Evolutionary conservation across 2,113 vertebrate species (phyloP).

Genomic region (Rhadina sibilatrix): DNA sequence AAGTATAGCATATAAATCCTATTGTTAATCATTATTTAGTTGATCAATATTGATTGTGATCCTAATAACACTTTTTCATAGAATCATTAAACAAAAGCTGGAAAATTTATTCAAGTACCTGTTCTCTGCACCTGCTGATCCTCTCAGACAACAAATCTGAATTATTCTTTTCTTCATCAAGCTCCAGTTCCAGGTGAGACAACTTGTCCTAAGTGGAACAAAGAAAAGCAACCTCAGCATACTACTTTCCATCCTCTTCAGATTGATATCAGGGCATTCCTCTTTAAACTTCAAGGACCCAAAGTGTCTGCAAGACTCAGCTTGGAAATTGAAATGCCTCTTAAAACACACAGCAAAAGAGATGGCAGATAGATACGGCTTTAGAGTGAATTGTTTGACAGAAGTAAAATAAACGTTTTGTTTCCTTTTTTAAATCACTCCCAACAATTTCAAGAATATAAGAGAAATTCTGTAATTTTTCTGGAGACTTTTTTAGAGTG

Average conservation of each 20-base stretch:
- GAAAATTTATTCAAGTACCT: conserved; percentile 76
- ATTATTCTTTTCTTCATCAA: conserved; percentile 91
- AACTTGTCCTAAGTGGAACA: conserved; percentile 82
- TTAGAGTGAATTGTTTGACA: neutral
- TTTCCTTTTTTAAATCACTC: neutral
- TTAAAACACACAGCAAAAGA: neutral
- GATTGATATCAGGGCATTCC: neutral
- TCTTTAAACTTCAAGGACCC: neutral
- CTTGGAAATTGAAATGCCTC: neutral
- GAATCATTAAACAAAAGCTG: neutral
- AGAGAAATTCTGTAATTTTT: neutral
- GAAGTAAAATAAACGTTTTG: neutral
- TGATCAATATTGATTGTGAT: neutral
- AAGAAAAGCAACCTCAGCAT: neutral
- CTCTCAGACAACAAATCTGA: conserved; percentile 90
- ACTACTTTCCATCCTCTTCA: neutral
- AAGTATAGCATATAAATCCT: neutral
- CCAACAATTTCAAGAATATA: neutral
- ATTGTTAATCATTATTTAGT: neutral
- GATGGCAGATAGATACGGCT: neutral
- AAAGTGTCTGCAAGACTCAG: neutral
- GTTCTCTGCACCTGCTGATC: conserved; percentile 88
- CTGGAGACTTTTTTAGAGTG: neutral
- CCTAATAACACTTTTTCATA: neutral
- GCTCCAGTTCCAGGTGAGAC: conserved; percentile 85